These are phyloP conservation scores for Pipistrellus kuhlii DNA, from an alignment of 2,797 vertebrate species.

Conservation along the genomic window DNA sequence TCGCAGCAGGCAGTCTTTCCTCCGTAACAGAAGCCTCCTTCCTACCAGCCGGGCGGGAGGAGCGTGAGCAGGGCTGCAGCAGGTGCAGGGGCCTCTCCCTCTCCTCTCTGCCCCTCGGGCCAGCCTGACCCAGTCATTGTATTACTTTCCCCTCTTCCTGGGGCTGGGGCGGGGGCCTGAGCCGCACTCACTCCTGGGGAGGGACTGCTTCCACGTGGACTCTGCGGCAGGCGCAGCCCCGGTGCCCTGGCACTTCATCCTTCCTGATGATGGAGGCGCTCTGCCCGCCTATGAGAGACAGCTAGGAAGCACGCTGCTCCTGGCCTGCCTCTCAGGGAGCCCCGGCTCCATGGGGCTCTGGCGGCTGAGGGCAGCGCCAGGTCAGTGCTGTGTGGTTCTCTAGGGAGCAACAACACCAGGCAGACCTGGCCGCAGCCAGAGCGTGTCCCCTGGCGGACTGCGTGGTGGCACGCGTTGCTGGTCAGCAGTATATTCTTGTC, in stretches of 20 bases:
- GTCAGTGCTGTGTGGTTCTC: background rate
- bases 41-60: background rate
- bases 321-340: too few species aligned
- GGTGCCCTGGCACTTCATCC: too few species aligned
- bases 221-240: too few species aligned
- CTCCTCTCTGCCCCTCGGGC: too few species aligned
- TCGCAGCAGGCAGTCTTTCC: background rate
- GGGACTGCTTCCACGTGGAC: background rate
- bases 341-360: too few species aligned
- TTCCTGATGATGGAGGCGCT: too few species aligned
- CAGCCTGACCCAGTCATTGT: too few species aligned
- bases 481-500: conserved; percentile 75
- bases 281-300: too few species aligned
- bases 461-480: background rate
- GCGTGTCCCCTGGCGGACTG: background rate
- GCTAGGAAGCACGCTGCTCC: too few species aligned
- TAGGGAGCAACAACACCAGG: conserved; percentile 36
- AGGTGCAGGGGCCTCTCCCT: too few species aligned
- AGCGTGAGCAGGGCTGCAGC: too few species aligned
- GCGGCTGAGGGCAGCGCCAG: conserved; percentile 3
- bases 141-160: background rate
- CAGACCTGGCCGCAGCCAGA: background rate
- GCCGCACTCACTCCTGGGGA: background rate
- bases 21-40: background rate
- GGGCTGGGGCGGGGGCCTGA: too few species aligned